Evolutionary conservation across 2,888 invertebrate species (phyloP).

Genomic region (Eurytoma californica): DNA sequence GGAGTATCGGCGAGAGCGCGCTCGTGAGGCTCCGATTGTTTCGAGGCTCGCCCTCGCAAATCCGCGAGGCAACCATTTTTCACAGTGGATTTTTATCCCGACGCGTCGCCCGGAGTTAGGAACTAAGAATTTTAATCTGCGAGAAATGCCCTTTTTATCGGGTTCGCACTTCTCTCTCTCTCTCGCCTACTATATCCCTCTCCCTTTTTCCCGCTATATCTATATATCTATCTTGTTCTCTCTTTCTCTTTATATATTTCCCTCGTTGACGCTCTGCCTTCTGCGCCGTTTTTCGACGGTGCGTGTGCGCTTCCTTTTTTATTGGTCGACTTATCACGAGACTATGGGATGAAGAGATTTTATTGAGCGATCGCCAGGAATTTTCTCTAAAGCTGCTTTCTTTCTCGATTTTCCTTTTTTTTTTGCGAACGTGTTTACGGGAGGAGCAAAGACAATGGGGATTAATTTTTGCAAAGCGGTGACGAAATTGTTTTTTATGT

Average conservation of each 20-base stretch:
- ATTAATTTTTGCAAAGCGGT: no score
- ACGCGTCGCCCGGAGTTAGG: background rate
- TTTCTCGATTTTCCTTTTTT: background rate
- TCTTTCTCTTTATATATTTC: constrained; percentile 6
- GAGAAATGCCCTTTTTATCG: constrained; percentile 38
- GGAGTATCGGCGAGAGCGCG: background rate
- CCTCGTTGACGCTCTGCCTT: background rate
- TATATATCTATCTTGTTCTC: background rate
- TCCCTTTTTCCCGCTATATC: background rate
- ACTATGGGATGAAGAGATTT: constrained; percentile 28
- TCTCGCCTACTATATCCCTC: no score
- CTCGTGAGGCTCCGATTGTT: constrained; percentile 36
- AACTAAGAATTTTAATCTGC: constrained; percentile 45
- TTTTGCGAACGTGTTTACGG: background rate
- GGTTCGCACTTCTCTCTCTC: constrained; percentile 8
- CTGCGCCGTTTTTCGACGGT: background rate
- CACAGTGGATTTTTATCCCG: constrained; percentile 27
- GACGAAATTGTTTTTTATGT: no score
- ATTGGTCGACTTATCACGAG: constrained; percentile 29
- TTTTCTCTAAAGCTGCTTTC: background rate
- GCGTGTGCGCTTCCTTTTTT: background rate
- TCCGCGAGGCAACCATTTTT: constrained; percentile 22
- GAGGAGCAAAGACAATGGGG: no score
- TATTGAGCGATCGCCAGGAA: background rate
- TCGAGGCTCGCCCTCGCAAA: constrained; percentile 22